Evolutionary conservation across 1,140 invertebrate species (phyloP), one percentile per base, ranked within the genome.

Genomic region (Drepana arcuata): DNA sequence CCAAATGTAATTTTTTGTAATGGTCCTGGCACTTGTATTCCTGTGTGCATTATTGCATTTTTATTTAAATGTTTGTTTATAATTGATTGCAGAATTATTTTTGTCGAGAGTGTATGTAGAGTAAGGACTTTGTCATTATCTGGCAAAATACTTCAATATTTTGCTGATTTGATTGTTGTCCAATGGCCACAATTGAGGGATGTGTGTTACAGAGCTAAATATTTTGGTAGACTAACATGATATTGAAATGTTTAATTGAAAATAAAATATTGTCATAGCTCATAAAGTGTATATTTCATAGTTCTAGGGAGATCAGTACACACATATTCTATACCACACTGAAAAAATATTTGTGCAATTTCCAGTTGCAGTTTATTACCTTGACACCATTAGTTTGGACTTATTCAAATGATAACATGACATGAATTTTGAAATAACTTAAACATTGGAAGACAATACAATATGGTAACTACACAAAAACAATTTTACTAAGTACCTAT

Each of bases 11-110:
- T 97, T 38, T 68, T 98, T 1, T 95, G 93, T 63, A 99, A 99
- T 86, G 97, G 97, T 0, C 97, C 97, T 33, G 97, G 96, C 14
- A 98, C 95, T 2, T 98, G 96, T 80, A 87, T 99, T 43, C 96
- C 95, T 16, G 77, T 96, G 23, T 95, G 94, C 81, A 42, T 93
- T 7, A 85, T 90, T 30, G 89, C 88, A 10, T 91, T 90, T 66
- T n/a, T 90, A 0, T 84, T 88, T 38, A 88, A 91, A 84, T 68
- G 89, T 14, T 63, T 93, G 0, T 89, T 86, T 41, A 58, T 95
- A 5, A 71, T 84, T 14, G 84, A 91, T 41, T 89, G 87, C 41
- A 90, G 87, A 68, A 93, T 98, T 37, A 85, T 98, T 16, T 99
- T 95, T 81, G 85, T 98, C 29, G 97, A 99, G 84, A 98, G 96